Evolutionary conservation across 2,113 vertebrate genomes (phyloP).

Genomic region (Neolamprologus devosi): DNA sequence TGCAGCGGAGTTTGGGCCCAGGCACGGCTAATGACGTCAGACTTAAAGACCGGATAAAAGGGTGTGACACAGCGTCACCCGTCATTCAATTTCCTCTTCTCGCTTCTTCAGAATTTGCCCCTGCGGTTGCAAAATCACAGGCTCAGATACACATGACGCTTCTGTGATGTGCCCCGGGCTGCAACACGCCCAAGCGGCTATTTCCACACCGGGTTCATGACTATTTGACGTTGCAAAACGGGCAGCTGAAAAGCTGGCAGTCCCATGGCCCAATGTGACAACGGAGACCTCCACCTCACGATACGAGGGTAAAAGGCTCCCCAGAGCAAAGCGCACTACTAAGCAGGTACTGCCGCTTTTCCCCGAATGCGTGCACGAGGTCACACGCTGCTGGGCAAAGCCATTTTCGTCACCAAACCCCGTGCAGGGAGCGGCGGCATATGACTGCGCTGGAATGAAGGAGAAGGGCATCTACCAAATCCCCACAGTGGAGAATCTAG

Average conservation of each 20-base stretch:
- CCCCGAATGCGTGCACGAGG: not conserved
- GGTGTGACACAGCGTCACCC: not conserved
- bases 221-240: not conserved
- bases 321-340: not conserved
- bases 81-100: not conserved
- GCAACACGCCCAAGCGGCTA: not conserved
- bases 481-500: not conserved
- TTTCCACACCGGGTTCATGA: not conserved
- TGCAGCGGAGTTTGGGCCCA: not conserved
- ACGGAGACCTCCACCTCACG: not conserved
- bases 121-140: not conserved
- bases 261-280: not conserved
- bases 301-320: not conserved
- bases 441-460: accelerated
- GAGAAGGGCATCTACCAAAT: not conserved
- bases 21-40: not conserved
- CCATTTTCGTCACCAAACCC: not conserved
- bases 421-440: accelerated
- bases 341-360: not conserved
- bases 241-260: not conserved
- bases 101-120: not conserved
- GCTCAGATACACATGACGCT: not conserved
- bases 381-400: not conserved
- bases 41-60: not conserved
- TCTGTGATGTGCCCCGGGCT: not conserved